A percentile compares a stretch with the other conserved stretches of the same genome.
Conservation (phyloP, 2,797 vertebrate genomes). For the Microctenopoma steveboyesi region DNA sequence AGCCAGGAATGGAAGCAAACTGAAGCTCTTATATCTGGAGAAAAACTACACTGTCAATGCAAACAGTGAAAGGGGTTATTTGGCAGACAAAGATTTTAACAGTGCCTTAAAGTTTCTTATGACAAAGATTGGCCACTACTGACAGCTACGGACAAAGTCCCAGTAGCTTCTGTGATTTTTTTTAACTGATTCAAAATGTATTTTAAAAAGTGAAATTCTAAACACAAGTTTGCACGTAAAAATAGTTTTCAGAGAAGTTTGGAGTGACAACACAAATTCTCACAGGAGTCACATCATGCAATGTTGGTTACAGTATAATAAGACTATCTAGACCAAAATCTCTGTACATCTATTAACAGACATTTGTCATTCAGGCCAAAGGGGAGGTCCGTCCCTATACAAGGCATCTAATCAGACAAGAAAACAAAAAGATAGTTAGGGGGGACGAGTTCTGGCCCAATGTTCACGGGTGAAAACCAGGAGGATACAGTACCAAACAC, state of each 20-base stretch:
- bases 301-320: constrained; percentile 63
- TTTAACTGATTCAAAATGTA: constrained; percentile 40
- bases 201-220: constrained; percentile 32
- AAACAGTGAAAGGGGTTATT: constrained; percentile 47
- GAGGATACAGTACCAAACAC: constrained; percentile 45
- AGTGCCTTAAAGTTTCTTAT: constrained; percentile 59
- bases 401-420: constrained; percentile 57
- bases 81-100: constrained; percentile 53
- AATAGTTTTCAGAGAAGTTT: constrained; percentile 18
- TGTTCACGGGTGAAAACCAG: constrained; percentile 45
- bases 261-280: constrained; percentile 37
- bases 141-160: constrained; percentile 40
- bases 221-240: constrained; percentile 28
- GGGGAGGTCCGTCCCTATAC: constrained; percentile 61
- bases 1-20: constrained; percentile 54
- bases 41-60: constrained; percentile 23
- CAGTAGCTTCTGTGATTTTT: constrained; percentile 30
- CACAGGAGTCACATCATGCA: not conserved
- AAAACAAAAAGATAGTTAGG: constrained; percentile 10
- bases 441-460: constrained; percentile 21
- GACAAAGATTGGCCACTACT: constrained; percentile 48
- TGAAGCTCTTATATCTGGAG: constrained; percentile 33
- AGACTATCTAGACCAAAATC: constrained; percentile 58
- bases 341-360: constrained; percentile 76
- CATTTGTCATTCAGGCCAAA: constrained; percentile 67